phyloP scores from a whole-genome alignment of 2,888 invertebrate species.

The Neria commutata region DNA sequence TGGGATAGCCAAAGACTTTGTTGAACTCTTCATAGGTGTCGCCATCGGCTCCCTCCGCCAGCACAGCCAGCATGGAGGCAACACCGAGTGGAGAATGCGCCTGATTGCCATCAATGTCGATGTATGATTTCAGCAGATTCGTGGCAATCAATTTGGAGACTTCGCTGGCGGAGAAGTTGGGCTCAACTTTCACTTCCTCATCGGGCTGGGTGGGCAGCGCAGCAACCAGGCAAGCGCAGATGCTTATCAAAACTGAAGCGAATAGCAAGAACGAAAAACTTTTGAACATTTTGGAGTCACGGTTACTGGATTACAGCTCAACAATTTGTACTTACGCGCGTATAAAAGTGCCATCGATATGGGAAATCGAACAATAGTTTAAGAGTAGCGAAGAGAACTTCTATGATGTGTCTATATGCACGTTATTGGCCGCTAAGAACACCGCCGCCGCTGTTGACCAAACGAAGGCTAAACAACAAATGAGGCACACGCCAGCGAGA shows the following conservation, averaged over 20 bases:
- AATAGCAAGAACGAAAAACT: slow-evolving; percentile 13
- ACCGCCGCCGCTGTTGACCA: slow-evolving; percentile 36
- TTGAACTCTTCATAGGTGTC: slow-evolving; percentile 68
- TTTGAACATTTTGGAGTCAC: background rate
- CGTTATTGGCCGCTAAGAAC: background rate
- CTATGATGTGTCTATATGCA: slow-evolving; percentile 22
- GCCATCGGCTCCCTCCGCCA: slow-evolving; percentile 69
- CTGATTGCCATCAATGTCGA: slow-evolving; percentile 64
- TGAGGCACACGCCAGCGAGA: slow-evolving; percentile 53
- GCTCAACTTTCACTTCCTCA: slow-evolving; percentile 10
- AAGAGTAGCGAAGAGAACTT: background rate
- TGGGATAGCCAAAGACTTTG: slow-evolving; percentile 66
- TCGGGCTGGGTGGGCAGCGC: slow-evolving; percentile 27
- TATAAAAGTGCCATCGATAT: slow-evolving; percentile 29
- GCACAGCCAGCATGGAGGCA: slow-evolving; percentile 68
- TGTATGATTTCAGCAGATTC: slow-evolving; percentile 55
- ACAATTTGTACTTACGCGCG: slow-evolving; percentile 31
- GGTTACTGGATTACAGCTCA: background rate
- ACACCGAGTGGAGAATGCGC: slow-evolving; percentile 72
- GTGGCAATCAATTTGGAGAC: slow-evolving; percentile 57
- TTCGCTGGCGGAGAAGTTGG: slow-evolving; percentile 40
- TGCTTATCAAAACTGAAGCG: slow-evolving; percentile 30
- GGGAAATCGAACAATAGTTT: no score
- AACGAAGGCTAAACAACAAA: slow-evolving; percentile 49
- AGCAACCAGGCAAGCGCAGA: slow-evolving; percentile 27